phyloP scores from a whole-genome alignment of 2,888 invertebrate species.

The Acanthococcus lagerstroemiae region DNA sequence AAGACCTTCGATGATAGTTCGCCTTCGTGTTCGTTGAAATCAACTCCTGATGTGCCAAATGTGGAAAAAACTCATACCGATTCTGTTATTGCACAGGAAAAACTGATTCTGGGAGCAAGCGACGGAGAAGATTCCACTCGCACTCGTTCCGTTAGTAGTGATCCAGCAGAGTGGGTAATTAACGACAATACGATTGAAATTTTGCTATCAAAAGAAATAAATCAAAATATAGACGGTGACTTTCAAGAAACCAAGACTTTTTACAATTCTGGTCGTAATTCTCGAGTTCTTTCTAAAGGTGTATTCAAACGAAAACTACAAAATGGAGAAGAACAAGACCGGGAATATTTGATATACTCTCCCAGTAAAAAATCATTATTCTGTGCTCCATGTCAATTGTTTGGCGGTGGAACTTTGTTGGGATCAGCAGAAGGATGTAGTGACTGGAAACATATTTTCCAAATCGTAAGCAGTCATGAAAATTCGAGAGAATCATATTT shows the following conservation, averaged over 20 bases:
- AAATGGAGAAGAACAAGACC: constrained; percentile 17
- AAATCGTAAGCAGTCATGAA: constrained; percentile 22
- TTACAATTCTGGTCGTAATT: too few species aligned
- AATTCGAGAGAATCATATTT: constrained; percentile 9
- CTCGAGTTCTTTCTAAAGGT: not conserved
- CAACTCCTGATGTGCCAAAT: too few species aligned
- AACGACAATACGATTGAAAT: constrained; percentile 7
- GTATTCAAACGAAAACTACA: constrained; percentile 15
- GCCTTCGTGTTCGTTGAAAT: too few species aligned
- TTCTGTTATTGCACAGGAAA: too few species aligned
- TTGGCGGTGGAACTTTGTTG: constrained; percentile 5
- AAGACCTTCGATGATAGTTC: too few species aligned
- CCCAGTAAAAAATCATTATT: constrained; percentile 15
- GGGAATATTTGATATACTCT: constrained; percentile 16
- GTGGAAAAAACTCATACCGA: too few species aligned
- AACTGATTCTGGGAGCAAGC: too few species aligned
- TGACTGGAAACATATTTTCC: constrained; percentile 17
- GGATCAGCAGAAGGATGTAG: constrained; percentile 10
- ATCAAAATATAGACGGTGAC: constrained; percentile 13
- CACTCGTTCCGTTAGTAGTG: too few species aligned
- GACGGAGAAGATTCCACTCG: too few species aligned
- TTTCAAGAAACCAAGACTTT: constrained; percentile 12
- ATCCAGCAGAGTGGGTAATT: constrained; percentile 22
- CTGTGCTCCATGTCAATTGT: constrained; percentile 21
- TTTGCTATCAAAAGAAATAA: constrained; percentile 5